Evolutionary conservation across 2,888 invertebrate species (phyloP).

Genomic region (Hyppa rectilinea): DNA sequence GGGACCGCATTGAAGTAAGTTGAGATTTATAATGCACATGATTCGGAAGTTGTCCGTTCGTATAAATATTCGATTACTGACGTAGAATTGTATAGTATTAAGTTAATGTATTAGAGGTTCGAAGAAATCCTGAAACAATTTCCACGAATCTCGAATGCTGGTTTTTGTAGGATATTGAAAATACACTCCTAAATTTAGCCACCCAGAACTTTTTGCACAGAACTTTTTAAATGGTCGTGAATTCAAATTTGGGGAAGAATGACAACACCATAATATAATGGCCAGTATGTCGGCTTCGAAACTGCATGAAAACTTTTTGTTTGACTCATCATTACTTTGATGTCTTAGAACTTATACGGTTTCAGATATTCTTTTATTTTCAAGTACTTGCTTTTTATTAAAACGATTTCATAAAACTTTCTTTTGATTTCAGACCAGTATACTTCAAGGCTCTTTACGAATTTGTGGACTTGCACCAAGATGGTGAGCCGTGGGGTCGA

Average conservation of each 20-base stretch:
- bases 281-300: too few relatives aligned
- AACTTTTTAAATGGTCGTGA: too few relatives aligned
- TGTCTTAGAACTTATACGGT: too few relatives aligned
- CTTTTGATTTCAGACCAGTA: conserved; percentile 92
- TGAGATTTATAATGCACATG: conserved; percentile 29
- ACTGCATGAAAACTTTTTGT: too few relatives aligned
- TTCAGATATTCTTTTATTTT: background rate
- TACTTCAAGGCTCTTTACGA: conserved; percentile 96
- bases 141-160: background rate
- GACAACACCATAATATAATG: too few relatives aligned
- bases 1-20: conserved; percentile 95
- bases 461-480: conserved; percentile 96
- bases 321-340: too few relatives aligned
- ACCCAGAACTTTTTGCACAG: too few relatives aligned
- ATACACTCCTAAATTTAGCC: too few relatives aligned
- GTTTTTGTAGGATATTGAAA: background rate
- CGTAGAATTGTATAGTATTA: conserved; percentile 9
- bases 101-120: background rate
- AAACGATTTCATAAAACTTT: background rate
- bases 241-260: too few relatives aligned
- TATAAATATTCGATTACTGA: conserved; percentile 43
- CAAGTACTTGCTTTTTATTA: background rate
- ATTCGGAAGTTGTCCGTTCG: background rate
- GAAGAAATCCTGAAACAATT: background rate
- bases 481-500: conserved; percentile 94